Base-by-base conservation (phyloP, 2,113 vertebrate genomes). In the Callaeas wilsoni region DNA sequence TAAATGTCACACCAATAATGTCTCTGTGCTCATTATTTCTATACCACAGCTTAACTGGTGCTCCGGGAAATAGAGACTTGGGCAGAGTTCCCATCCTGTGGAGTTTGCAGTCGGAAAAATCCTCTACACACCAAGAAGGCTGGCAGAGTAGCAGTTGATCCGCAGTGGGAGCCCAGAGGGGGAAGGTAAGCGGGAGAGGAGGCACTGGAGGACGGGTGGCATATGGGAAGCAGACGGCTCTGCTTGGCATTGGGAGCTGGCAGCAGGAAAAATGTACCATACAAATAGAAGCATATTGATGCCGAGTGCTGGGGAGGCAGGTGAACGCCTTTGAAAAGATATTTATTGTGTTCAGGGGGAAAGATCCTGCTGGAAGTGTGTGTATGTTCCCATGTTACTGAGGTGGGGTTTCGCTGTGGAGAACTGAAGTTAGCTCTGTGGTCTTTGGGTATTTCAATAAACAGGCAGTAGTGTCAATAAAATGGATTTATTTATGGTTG, bases 201-300 rank as follows among this genome's bases (percentile, higher is more conserved):
- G 89, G 94, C 87, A 71, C 89, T 65, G 83, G 87, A 90, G 97
- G 93, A 87, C 14, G 11, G 55, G 79, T 82, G 83, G 79, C 93
- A 96, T 95, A 97, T 95, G 95, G 92, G 71, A 70, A 93, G 85
- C 96, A 96, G 94, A 95, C 80, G 85, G 91, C 82, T 84, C 64
- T 5, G 4, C 90, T 88, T 57, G n/a, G 93, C 46, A 4, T 23
- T 50, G 73, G 32, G 76, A 93, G 65, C 76, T 87, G 88, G 53
- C 95, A 92, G 88, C 80, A 46, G 21, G 60, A 68, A 81, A 81
- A 69, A 67, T 46, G 21, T 55, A 70, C 84, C 83, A 26, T 53
- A 60, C 92, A 89, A 76, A 84, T 19, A 89, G 56, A 84, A 93
- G 62, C 62, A 41, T 26, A 9, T n/a, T 81, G 92, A 75, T 60